Evolutionary conservation across 2,888 invertebrate genomes (phyloP).

Genomic region (Diogma glabrata): DNA sequence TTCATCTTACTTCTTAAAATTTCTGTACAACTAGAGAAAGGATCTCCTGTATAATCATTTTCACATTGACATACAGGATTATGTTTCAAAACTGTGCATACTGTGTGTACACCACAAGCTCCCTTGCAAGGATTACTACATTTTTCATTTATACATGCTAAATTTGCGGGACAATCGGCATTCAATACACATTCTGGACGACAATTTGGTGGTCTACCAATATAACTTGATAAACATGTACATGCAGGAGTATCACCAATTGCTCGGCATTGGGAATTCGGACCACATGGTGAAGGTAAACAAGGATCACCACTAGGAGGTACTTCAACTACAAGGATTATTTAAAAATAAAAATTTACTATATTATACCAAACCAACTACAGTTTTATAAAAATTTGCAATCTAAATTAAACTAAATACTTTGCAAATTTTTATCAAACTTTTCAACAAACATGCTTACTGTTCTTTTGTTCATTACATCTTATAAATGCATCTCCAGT

Average conservation of each 20-base stretch:
- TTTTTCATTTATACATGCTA: conserved; percentile 66
- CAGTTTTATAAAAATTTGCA: too few species aligned
- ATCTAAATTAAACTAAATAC: conserved; percentile 18
- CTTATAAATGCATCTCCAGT: conserved; percentile 70
- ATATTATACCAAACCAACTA: too few species aligned
- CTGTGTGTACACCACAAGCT: conserved; percentile 61
- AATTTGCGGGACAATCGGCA: conserved; percentile 60
- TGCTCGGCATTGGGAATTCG: conserved; percentile 69
- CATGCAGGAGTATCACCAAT: conserved; percentile 69
- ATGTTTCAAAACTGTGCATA: conserved; percentile 66
- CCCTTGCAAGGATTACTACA: conserved; percentile 71
- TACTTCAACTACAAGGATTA: conserved; percentile 11
- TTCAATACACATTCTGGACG: conserved; percentile 64
- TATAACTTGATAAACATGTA: conserved; percentile 64
- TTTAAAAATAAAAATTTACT: too few species aligned
- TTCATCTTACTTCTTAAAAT: conserved; percentile 38
- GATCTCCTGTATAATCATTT: conserved; percentile 65
- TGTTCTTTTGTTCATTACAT: too few species aligned
- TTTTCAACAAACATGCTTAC: conserved; percentile 44
- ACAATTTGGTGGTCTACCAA: conserved; percentile 76
- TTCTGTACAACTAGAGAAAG: conserved; percentile 56
- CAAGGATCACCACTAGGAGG: conserved; percentile 60
- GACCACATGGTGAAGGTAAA: conserved; percentile 73
- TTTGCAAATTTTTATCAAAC: too few species aligned
- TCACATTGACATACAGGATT: conserved; percentile 65